Evolutionary conservation across 2,888 invertebrate species (phyloP), one percentile per base, ranked within the genome.

Genomic region (Amphimallon solstitiale): DNA sequence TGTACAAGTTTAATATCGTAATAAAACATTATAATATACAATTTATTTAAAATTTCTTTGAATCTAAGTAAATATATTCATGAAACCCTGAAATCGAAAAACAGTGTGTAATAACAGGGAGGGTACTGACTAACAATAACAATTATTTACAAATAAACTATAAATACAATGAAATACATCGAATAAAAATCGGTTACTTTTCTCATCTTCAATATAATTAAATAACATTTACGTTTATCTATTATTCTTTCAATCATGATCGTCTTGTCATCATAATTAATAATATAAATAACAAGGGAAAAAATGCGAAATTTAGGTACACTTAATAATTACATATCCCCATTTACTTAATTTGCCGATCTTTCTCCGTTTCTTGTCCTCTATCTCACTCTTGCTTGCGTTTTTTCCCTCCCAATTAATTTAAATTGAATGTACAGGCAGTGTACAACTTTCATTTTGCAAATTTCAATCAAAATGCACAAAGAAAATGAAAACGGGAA

Each of bases 11-110:
- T 74, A 64, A 75, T 76, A 74, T 75, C 75, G 79, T 80, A 79
- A 78, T 79, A 79, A 78, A 80, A 78, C 77, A 78, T 76, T 78
- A 77, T 77, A 76, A 74, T 77, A 78, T 80, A 80, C 79, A 80
- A 72, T 77, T 77, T 72, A 71, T 70, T 74, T 77, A 78, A 76
- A 79, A 78, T 77, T 78, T 71, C 75, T 75, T 72, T 74, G 65
- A 68, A 71, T 74, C 74, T 76, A 76, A 75, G 73, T 73, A 71
- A 72, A 67, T 72, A 71, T 67, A 64, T 67, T 70, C 64, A 69
- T 70, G 70, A 67, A 72, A 74, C 76, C 77, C 76, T 72, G 74
- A 73, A 74, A 74, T 74, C 71, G 72, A 72, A 59, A 73, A 75
- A 74, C 73, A 74, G 72, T 34, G 29, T 29, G 43, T 59, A 59